phyloP scores from a whole-genome alignment of 2,797 vertebrate species.

The Crocidura indochinensis region DNA sequence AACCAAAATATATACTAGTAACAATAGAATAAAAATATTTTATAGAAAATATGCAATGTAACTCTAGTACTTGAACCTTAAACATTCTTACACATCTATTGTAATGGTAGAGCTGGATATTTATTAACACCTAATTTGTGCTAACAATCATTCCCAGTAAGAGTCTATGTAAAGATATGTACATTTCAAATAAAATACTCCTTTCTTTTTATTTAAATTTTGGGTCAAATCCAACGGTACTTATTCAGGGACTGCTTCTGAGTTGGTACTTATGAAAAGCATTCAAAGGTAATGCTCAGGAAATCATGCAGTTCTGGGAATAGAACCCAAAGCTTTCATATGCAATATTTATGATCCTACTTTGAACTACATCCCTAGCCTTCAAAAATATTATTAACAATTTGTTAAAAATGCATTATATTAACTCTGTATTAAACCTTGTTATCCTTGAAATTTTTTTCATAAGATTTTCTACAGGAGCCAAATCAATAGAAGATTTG shows the following conservation, averaged over 20 bases:
- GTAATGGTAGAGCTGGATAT: neutral
- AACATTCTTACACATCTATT: neutral
- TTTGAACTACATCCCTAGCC: too few species aligned
- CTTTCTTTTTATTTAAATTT: too few species aligned
- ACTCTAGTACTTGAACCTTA: neutral
- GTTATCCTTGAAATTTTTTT: slow-evolving; percentile 19
- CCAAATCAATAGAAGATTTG: neutral
- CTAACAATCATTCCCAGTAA: slow-evolving; percentile 1
- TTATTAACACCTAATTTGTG: neutral
- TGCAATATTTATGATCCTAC: too few species aligned
- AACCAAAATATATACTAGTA: too few species aligned
- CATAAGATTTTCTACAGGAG: slow-evolving; percentile 39
- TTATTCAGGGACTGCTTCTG: too few species aligned
- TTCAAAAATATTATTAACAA: slow-evolving; percentile 23
- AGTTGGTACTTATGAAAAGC: too few species aligned
- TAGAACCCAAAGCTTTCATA: too few species aligned
- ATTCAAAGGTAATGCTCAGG: too few species aligned
- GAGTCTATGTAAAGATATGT: neutral
- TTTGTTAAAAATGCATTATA: slow-evolving; percentile 37
- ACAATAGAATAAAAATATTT: slow-evolving; percentile 57
- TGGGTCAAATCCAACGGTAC: too few species aligned
- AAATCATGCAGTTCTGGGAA: too few species aligned
- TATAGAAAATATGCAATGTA: neutral
- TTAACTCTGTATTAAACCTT: slow-evolving; percentile 24
- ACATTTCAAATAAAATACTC: neutral